Percentiles rank a stretch among this genome's conserved stretches.
phyloP scores from a whole-genome alignment of 2,888 invertebrate genomes.

The Lycia hirtaria region DNA sequence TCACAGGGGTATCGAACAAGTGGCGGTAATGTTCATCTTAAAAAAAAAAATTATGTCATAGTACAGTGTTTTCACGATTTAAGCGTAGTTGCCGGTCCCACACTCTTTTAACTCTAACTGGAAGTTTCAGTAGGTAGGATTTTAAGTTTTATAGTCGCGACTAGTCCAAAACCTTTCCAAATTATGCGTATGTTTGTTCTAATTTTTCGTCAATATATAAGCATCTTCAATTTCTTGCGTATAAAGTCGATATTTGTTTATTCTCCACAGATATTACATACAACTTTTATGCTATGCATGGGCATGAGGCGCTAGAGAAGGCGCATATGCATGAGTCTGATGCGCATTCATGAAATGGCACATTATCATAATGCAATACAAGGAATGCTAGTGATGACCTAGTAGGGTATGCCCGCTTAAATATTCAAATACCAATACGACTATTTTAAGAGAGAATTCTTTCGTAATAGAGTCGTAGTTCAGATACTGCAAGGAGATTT shows the following conservation, averaged over 20 bases:
- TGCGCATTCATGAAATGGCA: constrained; percentile 77
- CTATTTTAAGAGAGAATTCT: constrained; percentile 54
- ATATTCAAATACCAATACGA: constrained; percentile 62
- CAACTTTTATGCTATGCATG: constrained; percentile 38
- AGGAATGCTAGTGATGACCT: constrained; percentile 74
- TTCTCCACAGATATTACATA: constrained; percentile 30
- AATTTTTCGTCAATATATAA: background rate
- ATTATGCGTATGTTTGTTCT: constrained; percentile 45
- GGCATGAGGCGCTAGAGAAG: constrained; percentile 64
- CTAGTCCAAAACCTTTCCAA: constrained; percentile 34
- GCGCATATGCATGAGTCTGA: constrained; percentile 67
- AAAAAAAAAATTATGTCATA: too few relatives aligned
- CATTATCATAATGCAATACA: constrained; percentile 81
- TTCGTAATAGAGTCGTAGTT: constrained; percentile 48
- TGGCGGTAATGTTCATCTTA: too few relatives aligned
- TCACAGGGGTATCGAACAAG: too few relatives aligned
- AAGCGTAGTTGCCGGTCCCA: constrained; percentile 49
- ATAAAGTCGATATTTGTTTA: constrained; percentile 41
- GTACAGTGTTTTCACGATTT: too few relatives aligned
- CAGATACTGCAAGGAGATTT: constrained; percentile 16
- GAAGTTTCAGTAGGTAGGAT: constrained; percentile 46
- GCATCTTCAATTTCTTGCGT: constrained; percentile 7
- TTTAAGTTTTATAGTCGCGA: constrained; percentile 57
- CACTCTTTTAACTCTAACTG: constrained; percentile 49
- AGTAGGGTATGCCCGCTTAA: constrained; percentile 61